These are phyloP conservation scores for Dicrostonyx torquatus DNA, from an alignment of 2,797 vertebrate species.

Conservation along the genomic window DNA sequence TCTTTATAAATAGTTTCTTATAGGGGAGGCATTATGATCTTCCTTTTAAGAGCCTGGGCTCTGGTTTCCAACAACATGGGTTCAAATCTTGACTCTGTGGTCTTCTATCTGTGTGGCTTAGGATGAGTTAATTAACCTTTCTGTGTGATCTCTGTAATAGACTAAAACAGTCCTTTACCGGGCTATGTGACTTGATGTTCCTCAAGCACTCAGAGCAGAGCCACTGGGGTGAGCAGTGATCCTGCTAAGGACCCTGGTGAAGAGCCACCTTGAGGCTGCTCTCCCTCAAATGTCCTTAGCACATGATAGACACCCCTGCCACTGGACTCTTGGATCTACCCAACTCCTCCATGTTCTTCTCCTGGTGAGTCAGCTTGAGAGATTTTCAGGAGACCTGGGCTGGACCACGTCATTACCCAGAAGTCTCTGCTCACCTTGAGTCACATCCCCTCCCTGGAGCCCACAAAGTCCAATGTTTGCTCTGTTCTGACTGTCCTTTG, in stretches of 20 bases:
- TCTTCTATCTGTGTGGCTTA: neutral
- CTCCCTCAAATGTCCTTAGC: neutral
- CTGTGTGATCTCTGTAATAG: neutral
- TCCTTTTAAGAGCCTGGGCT: neutral
- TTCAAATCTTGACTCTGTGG: neutral
- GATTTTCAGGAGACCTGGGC: neutral
- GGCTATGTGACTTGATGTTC: neutral
- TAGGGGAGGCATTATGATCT: neutral
- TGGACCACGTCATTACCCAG: neutral
- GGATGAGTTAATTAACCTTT: neutral
- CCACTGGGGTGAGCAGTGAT: neutral
- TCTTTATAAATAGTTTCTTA: neutral
- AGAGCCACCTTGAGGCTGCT: neutral
- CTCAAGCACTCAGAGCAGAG: neutral
- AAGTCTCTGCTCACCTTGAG: neutral
- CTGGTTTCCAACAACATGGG: neutral
- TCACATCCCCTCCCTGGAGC: neutral
- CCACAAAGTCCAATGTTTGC: no score
- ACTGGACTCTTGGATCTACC: neutral
- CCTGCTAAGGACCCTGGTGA: neutral
- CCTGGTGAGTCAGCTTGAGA: neutral
- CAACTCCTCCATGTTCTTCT: neutral
- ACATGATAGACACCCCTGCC: neutral
- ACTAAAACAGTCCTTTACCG: neutral
- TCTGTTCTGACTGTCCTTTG: neutral